A percentile compares a stretch with the other conserved stretches of the same genome.
Conservation (phyloP, 2,888 invertebrate species). For the Cryptops parisi region DNA sequence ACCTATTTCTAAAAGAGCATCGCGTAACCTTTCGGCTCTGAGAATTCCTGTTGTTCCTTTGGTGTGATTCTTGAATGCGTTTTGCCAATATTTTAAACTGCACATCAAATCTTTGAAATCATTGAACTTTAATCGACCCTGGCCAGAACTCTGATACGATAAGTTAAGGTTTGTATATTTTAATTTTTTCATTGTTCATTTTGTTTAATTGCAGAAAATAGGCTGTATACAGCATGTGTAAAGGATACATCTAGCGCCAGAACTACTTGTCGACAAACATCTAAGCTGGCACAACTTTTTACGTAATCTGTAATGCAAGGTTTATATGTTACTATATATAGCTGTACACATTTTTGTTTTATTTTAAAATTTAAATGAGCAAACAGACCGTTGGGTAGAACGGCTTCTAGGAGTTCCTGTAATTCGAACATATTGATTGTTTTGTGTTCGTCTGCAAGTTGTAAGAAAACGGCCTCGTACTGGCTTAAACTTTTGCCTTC, state of each 20-base stretch:
- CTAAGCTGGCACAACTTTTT: constrained; percentile 81
- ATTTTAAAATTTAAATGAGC: background rate
- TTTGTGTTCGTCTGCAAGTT: constrained; percentile 75
- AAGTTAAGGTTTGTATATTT: no score
- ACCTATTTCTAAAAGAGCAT: constrained; percentile 70
- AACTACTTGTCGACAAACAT: constrained; percentile 80
- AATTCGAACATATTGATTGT: constrained; percentile 82
- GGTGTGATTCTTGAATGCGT: constrained; percentile 75
- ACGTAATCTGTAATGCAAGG: constrained; percentile 54
- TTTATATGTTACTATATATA: no score
- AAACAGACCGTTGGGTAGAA: constrained; percentile 57
- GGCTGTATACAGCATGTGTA: constrained; percentile 5
- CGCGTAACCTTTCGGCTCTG: constrained; percentile 66
- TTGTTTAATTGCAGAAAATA: no score
- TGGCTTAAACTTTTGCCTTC: constrained; percentile 62
- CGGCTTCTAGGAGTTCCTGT: constrained; percentile 76
- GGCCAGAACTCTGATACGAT: constrained; percentile 45
- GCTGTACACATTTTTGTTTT: no score
- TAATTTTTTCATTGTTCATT: no score
- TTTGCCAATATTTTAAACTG: constrained; percentile 79
- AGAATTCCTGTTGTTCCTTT: constrained; percentile 81
- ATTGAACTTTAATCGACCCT: constrained; percentile 62
- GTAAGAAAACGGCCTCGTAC: constrained; percentile 78
- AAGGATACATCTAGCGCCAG: constrained; percentile 73
- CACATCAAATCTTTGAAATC: constrained; percentile 87